Base-by-base conservation (phyloP, 2,113 vertebrate genomes). In the Sterrhoptilus dennistouni region DNA sequence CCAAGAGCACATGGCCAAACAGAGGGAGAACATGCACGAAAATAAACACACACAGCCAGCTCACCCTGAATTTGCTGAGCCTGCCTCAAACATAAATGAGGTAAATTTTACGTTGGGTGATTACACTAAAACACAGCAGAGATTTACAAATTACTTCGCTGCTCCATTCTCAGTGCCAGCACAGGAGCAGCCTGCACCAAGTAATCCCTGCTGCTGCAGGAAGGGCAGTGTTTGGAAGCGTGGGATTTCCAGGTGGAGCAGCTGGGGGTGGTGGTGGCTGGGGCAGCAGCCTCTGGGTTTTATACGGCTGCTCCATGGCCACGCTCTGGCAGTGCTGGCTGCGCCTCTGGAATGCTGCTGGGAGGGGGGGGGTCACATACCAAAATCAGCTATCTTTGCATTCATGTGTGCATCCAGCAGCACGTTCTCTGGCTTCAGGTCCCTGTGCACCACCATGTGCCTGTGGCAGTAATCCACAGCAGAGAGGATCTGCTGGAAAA, bases 401-500 rank as follows among this genome's bases (percentile, higher is more conserved):
- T 99, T 99, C 98, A 99, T 99, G 97, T 98, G 99, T 18, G 98
- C 98, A 6, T 99, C 99, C 96, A 99, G 97, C 77, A 99, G 97
- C 65, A 99, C 99, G 19, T 99, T 99, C 98, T 99, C 99, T 8
- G 99, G 99, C 95, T 99, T 99, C 97, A 99, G 98, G 98, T 99
- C 99, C 93, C 99, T 98, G 97, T 99, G 99, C 92, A 99, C 99
- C 40, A 99, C 99, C 99, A 99, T 99, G 94, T 99, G 99, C 92
- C 99, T 97, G 95, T 99, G 99, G 95, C 99, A 99, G 97, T 99
- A 99, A 98, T 99, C 99, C 75, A 99, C 99, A 0, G 98, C 99
- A 1, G 99, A 99, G 83, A 99, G 99, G 74, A 99, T 99, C 98
- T 99, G 99, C 98, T 99, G 99, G 95, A 99, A 99, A 88, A 99